These are phyloP conservation scores for Altica lythri DNA, from an alignment of 2,888 invertebrate genomes.

Conservation along the genomic window DNA sequence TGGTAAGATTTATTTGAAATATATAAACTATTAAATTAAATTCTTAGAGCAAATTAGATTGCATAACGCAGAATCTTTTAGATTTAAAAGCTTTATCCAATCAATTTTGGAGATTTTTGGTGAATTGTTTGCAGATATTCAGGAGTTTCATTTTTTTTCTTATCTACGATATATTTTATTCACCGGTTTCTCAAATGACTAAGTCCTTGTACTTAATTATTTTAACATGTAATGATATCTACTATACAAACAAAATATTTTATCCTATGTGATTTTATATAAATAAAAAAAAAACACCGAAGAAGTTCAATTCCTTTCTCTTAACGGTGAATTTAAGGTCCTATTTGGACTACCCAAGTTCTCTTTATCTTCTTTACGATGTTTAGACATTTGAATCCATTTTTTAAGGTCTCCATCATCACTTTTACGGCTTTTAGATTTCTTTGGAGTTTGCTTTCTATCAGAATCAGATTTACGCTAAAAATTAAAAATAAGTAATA, in stretches of 20 bases:
- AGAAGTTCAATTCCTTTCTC: slow-evolving; percentile 54
- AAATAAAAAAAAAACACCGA: slow-evolving; percentile 3
- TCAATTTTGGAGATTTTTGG: too few relatives aligned
- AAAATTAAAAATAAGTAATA: not conserved
- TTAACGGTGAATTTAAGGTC: slow-evolving; percentile 54
- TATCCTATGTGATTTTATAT: too few relatives aligned
- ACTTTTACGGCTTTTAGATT: slow-evolving; percentile 56
- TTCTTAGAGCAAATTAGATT: too few relatives aligned
- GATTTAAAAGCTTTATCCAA: too few relatives aligned
- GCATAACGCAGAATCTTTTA: too few relatives aligned
- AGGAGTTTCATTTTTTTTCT: not conserved
- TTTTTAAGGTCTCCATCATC: slow-evolving; percentile 48
- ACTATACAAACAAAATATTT: not conserved
- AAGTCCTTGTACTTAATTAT: not conserved
- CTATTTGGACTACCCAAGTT: slow-evolving; percentile 56
- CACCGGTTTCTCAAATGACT: not conserved
- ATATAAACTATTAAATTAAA: too few relatives aligned
- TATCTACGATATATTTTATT: not conserved
- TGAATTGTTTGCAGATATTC: not conserved
- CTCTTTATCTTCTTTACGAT: slow-evolving; percentile 57
- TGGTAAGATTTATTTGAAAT: too few relatives aligned
- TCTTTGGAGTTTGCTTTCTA: slow-evolving; percentile 50
- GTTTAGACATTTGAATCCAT: slow-evolving; percentile 50
- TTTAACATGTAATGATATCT: not conserved
- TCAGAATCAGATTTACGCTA: slow-evolving; percentile 29